phyloP scores from a whole-genome alignment of 2,888 invertebrate species.

The Spialia ferax region DNA sequence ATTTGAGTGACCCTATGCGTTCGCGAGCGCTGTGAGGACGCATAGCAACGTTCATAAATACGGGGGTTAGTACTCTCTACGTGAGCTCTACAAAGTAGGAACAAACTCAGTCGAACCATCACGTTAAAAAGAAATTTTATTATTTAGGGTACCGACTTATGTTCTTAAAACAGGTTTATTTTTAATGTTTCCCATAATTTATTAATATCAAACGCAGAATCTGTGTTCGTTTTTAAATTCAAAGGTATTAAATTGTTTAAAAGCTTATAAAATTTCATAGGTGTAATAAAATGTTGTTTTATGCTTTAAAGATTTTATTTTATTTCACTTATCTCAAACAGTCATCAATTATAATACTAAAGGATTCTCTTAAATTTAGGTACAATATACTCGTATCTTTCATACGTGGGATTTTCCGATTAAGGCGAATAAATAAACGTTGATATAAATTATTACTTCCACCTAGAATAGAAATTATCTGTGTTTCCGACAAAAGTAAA shows the following conservation, averaged over 20 bases:
- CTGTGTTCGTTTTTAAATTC: background rate
- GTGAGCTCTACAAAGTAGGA: background rate
- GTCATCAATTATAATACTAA: background rate
- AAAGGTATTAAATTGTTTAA: background rate
- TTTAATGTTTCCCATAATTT: conserved; percentile 1
- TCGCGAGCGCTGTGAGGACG: too few species aligned
- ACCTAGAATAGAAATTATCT: too few species aligned
- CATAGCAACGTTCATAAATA: too few species aligned
- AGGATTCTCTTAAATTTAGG: background rate
- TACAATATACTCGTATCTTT: background rate
- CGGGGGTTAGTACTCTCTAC: too few species aligned
- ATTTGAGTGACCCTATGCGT: too few species aligned
- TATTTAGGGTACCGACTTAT: background rate
- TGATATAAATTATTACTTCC: background rate
- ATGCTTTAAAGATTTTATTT: conserved; percentile 25
- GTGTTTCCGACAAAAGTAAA: too few species aligned
- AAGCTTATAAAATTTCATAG: conserved; percentile 9
- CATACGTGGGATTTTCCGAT: background rate
- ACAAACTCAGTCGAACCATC: too few species aligned
- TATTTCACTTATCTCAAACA: conserved; percentile 15
- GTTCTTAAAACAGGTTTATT: background rate
- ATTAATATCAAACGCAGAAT: background rate
- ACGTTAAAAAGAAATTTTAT: background rate
- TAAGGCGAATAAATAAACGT: background rate
- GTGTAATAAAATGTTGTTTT: conserved; percentile 31